Base-by-base conservation (phyloP, 2,113 vertebrate species). In the Gallinago undulata region DNA sequence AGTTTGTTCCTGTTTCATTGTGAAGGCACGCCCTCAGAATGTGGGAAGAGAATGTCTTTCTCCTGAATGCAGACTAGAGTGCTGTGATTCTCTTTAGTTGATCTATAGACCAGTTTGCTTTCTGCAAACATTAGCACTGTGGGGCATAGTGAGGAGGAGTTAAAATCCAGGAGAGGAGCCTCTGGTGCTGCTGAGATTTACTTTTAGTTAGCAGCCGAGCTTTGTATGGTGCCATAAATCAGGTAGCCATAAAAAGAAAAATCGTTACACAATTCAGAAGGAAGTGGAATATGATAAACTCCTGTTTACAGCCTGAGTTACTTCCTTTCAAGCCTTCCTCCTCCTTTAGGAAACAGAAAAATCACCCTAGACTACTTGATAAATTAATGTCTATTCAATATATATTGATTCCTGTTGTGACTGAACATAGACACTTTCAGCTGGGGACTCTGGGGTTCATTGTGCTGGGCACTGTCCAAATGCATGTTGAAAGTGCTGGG, bases 11-110 rank as follows among this genome's bases (percentile, higher is more conserved):
- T 87, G 82, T 93, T 94, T 89, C 88, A 94, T 93, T 96, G 95
- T 30, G 41, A 88, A 93, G 96, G 86, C 96, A 97, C 92, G 82
- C 97, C 97, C 93, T 94, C 60, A 28, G 70, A 96, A 83, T 94
- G 90, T 98, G 97, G 94, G 96, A 98, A 98, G 92, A 4, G 13
- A 93, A 88, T 59, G 70, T 51, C 93, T 62, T 86, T 95, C 79
- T 96, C 91, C 48, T 87, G 84, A 88, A 91, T 80, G 93, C 75
- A 90, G 62, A 18, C 56, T 84, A 55, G 63, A 96, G 89, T 16
- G 43, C 86, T 86, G 75, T 55, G 89, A 72, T 96, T 95, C 68
- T 87, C 51, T 95, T 57, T 51, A 41, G 94, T 93, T 82, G 63
- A 80, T 82, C 83, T 51, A 5, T 10, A 75, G 94, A 60, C 18